Base-by-base conservation (phyloP, 2,113 vertebrate species). In the Piliocolobus tephrosceles region DNA sequence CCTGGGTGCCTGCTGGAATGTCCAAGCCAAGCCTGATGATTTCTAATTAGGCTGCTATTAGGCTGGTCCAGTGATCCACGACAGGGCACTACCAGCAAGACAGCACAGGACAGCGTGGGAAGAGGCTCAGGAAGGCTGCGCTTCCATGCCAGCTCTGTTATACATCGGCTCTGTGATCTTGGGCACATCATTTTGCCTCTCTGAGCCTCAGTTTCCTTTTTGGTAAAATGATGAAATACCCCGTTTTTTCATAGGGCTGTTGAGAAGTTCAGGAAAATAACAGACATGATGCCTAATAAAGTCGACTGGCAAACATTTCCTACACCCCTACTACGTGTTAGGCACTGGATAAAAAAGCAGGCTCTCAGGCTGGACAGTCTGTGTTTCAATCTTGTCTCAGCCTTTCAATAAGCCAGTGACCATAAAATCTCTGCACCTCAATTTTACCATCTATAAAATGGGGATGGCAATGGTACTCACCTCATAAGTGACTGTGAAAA, bases 11-110 rank as follows among this genome's bases (percentile, higher is more conserved):
- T 64, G 61, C 61, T 64, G 61, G 61, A 94, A 78, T 40, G 93
- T 70, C 92, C 91, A 80, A 30, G 61, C 61, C 61, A 64, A 92
- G 91, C 75, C 86, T 72, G 70, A 64, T 22, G 95, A 81, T 58
- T 95, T 95, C 97, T 96, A 98, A 96, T 91, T 81, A 96, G 89
- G 84, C 64, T 84, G 84, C 43, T 5, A 32, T 30, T 80, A 72
- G 55, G 45, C 50, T 6, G 27, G 84, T 78, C 68, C 94, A 85
- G 76, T 81, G 81, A 88, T 32, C 92, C 95, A 68, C 1, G 0
- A 52, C 43, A 58, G 96, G 84, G 45, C 70, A 57, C 38, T 14
- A n/a, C 18, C 12, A 6, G 55, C 68, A 70, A 79, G 52, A 18
- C 3, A 22, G 38, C 7, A 6, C 6, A 35, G 18, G 43, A 23